Percentiles rank a stretch among this genome's conserved stretches.
Conservation (phyloP, 2,888 invertebrate genomes). For the Scaptomyza caliginosa region DNA sequence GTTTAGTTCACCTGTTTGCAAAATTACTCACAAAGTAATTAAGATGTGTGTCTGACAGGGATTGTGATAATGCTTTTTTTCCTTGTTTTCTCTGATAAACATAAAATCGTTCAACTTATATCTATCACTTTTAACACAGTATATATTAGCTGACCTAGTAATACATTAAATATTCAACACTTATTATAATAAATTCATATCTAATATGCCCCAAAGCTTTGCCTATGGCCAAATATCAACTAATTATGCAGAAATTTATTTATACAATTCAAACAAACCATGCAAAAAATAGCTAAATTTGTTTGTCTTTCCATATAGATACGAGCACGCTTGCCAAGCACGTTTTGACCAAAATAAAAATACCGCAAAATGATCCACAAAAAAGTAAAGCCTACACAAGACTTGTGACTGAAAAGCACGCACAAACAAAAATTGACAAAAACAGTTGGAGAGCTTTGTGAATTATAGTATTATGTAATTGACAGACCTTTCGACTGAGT, state of each 20-base stretch:
- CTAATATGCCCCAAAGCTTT: background rate
- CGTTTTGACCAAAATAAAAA: slow-evolving; percentile 54
- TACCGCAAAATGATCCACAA: slow-evolving; percentile 32
- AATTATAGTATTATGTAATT: slow-evolving; percentile 38
- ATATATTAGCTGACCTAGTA: slow-evolving; percentile 15
- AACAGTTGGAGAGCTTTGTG: slow-evolving; percentile 23
- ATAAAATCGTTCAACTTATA: slow-evolving; percentile 9
- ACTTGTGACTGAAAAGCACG: slow-evolving; percentile 34
- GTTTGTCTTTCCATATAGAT: background rate
- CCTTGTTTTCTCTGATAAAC: slow-evolving; percentile 15
- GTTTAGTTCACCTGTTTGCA: slow-evolving; percentile 26
- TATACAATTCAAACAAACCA: slow-evolving; percentile 20
- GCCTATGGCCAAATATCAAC: slow-evolving; percentile 1
- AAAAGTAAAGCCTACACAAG: slow-evolving; percentile 43
- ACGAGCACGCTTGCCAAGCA: slow-evolving; percentile 70
- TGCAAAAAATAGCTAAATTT: slow-evolving; percentile 20
- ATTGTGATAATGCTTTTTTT: slow-evolving; percentile 24
- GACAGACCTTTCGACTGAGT: slow-evolving; percentile 30
- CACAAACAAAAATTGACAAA: slow-evolving; percentile 10
- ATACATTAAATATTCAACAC: background rate
- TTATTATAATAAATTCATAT: slow-evolving; percentile 1
- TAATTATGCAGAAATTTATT: slow-evolving; percentile 26
- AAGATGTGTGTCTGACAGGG: slow-evolving; percentile 36
- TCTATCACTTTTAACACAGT: background rate
- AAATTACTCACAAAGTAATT: slow-evolving; percentile 32